Evolutionary conservation across 2,113 vertebrate genomes (phyloP).

Genomic region (Xenotilapia leptura): DNA sequence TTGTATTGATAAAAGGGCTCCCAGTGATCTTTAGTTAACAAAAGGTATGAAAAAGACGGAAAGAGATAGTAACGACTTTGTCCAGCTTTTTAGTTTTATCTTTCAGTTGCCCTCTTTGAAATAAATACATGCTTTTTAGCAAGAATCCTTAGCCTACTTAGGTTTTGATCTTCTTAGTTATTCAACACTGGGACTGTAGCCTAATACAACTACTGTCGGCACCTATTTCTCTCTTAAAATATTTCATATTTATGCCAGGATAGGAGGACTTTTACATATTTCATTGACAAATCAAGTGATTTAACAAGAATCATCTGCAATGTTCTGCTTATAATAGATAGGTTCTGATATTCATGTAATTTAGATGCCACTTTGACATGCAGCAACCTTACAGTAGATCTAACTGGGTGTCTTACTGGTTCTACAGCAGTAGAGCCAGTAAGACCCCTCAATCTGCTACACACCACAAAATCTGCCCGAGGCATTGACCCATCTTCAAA

Average conservation of each 20-base stretch:
- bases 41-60: not conserved
- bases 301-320: not conserved
- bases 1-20: not conserved
- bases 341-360: not conserved
- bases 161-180: not conserved
- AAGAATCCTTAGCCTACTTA: not conserved
- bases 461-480: not conserved
- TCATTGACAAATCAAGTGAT: not conserved
- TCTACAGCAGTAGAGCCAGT: not conserved
- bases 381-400: not conserved
- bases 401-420: not conserved
- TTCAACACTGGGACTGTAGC: not conserved
- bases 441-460: not conserved
- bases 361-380: not conserved
- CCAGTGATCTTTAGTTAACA: not conserved
- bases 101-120: not conserved
- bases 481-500: not conserved
- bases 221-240: not conserved
- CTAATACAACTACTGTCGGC: not conserved
- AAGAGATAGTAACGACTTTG: not conserved
- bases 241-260: not conserved
- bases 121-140: not conserved
- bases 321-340: not conserved
- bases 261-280: not conserved
- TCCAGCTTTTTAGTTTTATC: not conserved